phyloP scores from a whole-genome alignment of 2,113 vertebrate species.

The Tamias sibiricus region DNA sequence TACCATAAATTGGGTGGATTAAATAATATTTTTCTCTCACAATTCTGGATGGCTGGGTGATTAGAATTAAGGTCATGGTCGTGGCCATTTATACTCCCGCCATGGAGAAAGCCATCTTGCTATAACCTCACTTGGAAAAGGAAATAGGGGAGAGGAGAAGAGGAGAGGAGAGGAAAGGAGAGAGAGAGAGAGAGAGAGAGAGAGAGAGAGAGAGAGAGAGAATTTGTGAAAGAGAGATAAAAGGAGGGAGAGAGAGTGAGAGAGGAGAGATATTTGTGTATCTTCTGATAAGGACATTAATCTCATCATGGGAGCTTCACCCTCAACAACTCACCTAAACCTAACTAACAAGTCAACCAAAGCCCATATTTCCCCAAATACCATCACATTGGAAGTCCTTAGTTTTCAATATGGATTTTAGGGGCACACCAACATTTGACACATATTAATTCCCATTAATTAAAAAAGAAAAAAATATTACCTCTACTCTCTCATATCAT shows the following conservation, averaged over 20 bases:
- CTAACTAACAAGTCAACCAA: background rate
- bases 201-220: too few relatives aligned
- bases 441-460: background rate
- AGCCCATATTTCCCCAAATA: background rate
- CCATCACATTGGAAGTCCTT: background rate
- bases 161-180: background rate
- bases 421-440: accelerated
- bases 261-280: too few relatives aligned
- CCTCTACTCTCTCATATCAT: background rate
- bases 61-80: background rate
- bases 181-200: too few relatives aligned
- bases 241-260: too few relatives aligned
- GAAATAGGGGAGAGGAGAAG: background rate
- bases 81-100: too few relatives aligned
- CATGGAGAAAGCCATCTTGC: background rate
- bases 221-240: too few relatives aligned
- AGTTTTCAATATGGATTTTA: background rate
- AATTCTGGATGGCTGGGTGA: background rate
- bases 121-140: background rate
- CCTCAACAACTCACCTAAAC: background rate
- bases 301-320: background rate
- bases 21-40: background rate
- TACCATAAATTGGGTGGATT: background rate
- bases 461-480: background rate
- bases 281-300: background rate